phyloP scores from a whole-genome alignment of 2,888 invertebrate species.

The Carterocephalus palaemon region DNA sequence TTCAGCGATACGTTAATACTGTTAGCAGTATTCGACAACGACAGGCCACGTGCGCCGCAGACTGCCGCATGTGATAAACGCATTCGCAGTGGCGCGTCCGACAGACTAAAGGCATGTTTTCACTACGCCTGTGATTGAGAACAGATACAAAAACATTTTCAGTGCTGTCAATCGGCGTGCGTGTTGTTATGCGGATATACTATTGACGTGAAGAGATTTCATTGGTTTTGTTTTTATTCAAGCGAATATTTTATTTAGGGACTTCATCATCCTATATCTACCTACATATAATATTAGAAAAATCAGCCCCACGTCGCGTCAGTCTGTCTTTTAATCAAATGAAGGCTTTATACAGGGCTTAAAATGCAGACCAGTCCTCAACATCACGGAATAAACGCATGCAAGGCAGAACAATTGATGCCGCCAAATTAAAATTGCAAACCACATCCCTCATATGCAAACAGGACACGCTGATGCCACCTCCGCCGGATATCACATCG shows the following conservation, averaged over 20 bases:
- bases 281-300: too few relatives aligned
- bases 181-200: background rate
- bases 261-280: too few relatives aligned
- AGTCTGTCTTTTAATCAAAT: too few relatives aligned
- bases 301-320: too few relatives aligned
- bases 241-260: too few relatives aligned
- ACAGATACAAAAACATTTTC: constrained; percentile 19
- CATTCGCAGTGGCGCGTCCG: constrained; percentile 19
- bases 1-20: constrained; percentile 40
- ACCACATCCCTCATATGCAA: constrained; percentile 53
- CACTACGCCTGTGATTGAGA: constrained; percentile 20
- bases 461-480: constrained; percentile 53
- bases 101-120: constrained; percentile 16
- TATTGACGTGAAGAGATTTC: too few relatives aligned
- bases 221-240: too few relatives aligned
- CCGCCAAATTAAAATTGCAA: constrained; percentile 34
- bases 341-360: too few relatives aligned
- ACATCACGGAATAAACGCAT: constrained; percentile 1
- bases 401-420: constrained; percentile 9
- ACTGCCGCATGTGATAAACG: constrained; percentile 37
- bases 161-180: background rate
- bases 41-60: constrained; percentile 63
- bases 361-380: too few relatives aligned
- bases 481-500: constrained; percentile 67
- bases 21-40: constrained; percentile 29